Base-by-base conservation (phyloP, 2,113 vertebrate species). In the Camarhynchus parvulus region DNA sequence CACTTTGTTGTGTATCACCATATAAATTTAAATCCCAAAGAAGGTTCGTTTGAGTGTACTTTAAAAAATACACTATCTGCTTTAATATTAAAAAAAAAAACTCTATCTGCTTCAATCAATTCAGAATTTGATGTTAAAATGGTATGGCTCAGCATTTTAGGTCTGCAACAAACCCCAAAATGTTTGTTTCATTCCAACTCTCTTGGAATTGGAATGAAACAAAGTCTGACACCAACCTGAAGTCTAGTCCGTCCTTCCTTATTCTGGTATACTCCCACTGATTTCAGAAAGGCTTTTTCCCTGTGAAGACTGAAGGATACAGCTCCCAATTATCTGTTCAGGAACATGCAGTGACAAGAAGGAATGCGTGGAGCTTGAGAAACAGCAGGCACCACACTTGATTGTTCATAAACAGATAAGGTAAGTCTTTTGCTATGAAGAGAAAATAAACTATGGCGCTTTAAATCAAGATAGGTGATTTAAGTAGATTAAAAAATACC, bases 381-480 rank as follows among this genome's bases (percentile, higher is more conserved):
- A 96, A 93, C 41, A 28, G 14, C 87, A 94, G 83, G 47, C 68
- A 41, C 55, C 49, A 28, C 28, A n/a, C 44, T 93, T 35, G 47
- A 82, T 56, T 61, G 56, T 61, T 78, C 69, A 93, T 84, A 77
- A 93, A 94, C 69, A 95, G 70, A 91, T 83, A 94, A 92, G 50
- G 56, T 49, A 91, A 59, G 24, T 63, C 56, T 81, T 93, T n/a
- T 89, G 61, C 64, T 86, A 68, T 28, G 61, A 44, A 49, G 56
- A 87, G n/a, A 94, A 94, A 92, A 94, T 63, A 87, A 95, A 91
- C 63, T 50, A 21, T 28, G 10, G 53, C 2, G 2, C 56, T 95
- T 80, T 83, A 90, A 92, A 83, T 63, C 83, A 83, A 56, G 72
- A 69, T 31, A n/a, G 25, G 52, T 33, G 52, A 89, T 76, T 89